These are phyloP conservation scores for Aythya fuligula DNA, from an alignment of 2,797 vertebrate species.

Conservation along the genomic window DNA sequence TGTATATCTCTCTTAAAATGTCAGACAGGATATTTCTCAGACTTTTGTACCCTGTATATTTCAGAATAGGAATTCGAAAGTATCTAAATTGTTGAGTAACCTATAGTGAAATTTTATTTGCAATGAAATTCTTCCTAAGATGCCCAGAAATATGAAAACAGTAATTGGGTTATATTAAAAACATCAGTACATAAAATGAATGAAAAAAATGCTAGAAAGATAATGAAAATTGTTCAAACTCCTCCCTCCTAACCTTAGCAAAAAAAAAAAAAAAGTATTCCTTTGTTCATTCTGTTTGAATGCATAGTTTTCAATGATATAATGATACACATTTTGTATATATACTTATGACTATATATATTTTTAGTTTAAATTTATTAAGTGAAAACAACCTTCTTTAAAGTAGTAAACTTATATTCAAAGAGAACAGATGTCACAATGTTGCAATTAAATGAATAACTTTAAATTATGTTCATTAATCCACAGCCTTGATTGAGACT, in stretches of 20 bases:
- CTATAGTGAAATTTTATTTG: neutral
- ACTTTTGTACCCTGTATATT: neutral
- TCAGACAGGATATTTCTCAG: neutral
- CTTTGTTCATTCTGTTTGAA: neutral
- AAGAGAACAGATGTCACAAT: constrained; percentile 31
- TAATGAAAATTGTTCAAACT: neutral
- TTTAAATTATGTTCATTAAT: constrained; percentile 71
- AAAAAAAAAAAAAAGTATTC: rapidly evolving
- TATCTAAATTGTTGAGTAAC: neutral
- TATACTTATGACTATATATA: neutral
- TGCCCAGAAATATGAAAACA: neutral
- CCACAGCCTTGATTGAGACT: constrained; percentile 52
- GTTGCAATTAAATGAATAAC: constrained; percentile 64
- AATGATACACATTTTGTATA: too few relatives aligned
- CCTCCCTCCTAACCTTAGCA: too few relatives aligned
- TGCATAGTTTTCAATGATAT: neutral
- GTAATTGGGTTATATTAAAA: neutral
- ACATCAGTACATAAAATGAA: neutral
- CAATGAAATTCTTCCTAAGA: neutral
- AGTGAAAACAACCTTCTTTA: neutral
- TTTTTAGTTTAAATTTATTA: neutral
- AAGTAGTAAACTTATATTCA: constrained; percentile 7
- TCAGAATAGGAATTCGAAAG: neutral
- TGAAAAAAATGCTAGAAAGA: neutral
- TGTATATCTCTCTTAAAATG: neutral